Percentiles rank a stretch among this genome's conserved stretches.
phyloP scores from a whole-genome alignment of 2,797 vertebrate genomes.

The Eidolon dupreanum region DNA sequence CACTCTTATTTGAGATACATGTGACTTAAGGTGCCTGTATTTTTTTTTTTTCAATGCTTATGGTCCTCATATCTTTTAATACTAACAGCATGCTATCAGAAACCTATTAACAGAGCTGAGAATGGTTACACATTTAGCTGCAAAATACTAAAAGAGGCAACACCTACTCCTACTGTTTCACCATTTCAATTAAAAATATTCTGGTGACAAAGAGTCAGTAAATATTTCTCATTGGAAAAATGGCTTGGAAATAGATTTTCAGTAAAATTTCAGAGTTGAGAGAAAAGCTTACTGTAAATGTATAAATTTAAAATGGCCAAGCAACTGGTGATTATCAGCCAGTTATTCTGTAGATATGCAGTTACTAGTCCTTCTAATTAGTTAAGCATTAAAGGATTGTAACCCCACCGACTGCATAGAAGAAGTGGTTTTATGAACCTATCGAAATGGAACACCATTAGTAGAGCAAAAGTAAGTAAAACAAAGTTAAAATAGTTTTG shows the following conservation, averaged over 20 bases:
- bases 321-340: background rate
- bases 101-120: background rate
- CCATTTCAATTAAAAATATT: background rate
- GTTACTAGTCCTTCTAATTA: background rate
- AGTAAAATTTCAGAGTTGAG: background rate
- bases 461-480: background rate
- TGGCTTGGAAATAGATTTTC: constrained; percentile 19
- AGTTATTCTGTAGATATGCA: background rate
- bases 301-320: background rate
- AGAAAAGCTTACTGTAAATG: background rate
- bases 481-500: background rate
- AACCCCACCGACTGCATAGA: background rate
- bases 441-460: background rate
- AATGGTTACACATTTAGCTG: background rate
- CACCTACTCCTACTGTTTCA: background rate
- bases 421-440: background rate
- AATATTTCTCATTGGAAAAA: background rate
- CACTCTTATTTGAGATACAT: background rate
- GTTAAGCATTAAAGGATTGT: background rate
- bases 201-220: background rate
- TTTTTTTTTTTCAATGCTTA: constrained; percentile 40
- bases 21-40: background rate
- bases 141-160: background rate
- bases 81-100: background rate
- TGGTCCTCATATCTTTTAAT: background rate